Evolutionary conservation across 1,140 invertebrate genomes (phyloP).

Genomic region (Polypedilum vanderplanki): DNA sequence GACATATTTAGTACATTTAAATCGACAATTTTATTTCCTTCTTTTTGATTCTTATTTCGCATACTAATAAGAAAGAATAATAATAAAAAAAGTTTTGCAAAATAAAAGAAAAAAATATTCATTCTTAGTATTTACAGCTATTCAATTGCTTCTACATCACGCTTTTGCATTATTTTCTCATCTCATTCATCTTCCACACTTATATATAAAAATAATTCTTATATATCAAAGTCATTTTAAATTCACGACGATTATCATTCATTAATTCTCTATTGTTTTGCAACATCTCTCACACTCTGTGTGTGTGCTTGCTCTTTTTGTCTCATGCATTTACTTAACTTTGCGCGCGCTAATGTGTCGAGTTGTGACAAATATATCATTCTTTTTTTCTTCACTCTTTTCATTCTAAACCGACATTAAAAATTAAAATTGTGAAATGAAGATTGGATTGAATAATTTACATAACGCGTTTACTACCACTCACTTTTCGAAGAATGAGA

Average conservation of each 20-base stretch:
- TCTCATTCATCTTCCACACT: neutral
- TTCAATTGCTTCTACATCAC: neutral
- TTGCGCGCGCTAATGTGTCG: conserved; percentile 9
- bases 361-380: neutral
- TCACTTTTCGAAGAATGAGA: neutral
- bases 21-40: too few species aligned
- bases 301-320: neutral
- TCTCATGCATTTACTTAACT: neutral
- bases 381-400: neutral
- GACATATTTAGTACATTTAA: too few species aligned
- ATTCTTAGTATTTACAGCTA: neutral
- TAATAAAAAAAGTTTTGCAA: too few species aligned
- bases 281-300: neutral
- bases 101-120: too few species aligned
- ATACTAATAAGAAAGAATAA: too few species aligned
- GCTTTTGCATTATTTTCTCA: neutral
- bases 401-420: conserved; percentile 4
- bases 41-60: too few species aligned
- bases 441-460: conserved; percentile 19
- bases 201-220: too few species aligned
- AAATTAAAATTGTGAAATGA: conserved; percentile 15
- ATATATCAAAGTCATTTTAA: neutral
- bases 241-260: conserved; percentile 18
- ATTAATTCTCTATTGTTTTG: neutral
- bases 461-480: neutral